Base-by-base conservation (phyloP, 2,888 invertebrate genomes). In the Sceliomorpha sp. region DNA sequence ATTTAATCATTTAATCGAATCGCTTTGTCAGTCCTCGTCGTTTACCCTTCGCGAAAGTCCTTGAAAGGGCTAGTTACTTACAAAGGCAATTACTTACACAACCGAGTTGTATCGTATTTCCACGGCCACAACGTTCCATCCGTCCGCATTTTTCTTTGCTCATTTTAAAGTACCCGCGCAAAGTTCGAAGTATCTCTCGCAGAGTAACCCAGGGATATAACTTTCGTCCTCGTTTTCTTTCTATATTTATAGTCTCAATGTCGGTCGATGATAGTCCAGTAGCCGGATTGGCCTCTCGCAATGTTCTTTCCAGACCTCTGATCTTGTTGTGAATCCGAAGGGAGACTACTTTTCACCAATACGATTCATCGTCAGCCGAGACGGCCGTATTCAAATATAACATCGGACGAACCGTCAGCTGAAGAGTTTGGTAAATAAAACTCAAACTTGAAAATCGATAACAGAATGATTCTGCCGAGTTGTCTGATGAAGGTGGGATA, bases 351-450 rank as follows among this genome's bases (percentile, higher is more conserved):
- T 20, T 29, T 15, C 34, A 32, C 50, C 17, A 10, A 14, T n/a
- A 24, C 32, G 48, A 34, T 26, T 20, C 34, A 40, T 55, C 32
- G 48, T 32, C 45, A 29, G 47, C 42, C 53, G 58, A 59, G 72
- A 69, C 56, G 72, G 72, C 69, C 73, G 77, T 78, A 79, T 80
- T 79, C 73, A 79, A 78, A 80, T 78, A 77, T 60, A 77, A 71
- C 74, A 58, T 44, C 59, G 62, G 62, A 36, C 37, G 40, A 42
- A 29, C 48, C 62, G 70, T 66, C 67, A 60, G 44, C 71, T 83
- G 67, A 73, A 83, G 83, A 74, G 83, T 71, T 80, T 45, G 55
- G 75, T 75, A 83, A 82, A 83, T 76, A 80, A 51, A 48, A 29
- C 76, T 76, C 66, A 71, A 72, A 76, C 64, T 70, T 47, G 63